Evolutionary conservation across 2,797 vertebrate genomes (phyloP).

Genomic region (Acanthurus leucopareius): DNA sequence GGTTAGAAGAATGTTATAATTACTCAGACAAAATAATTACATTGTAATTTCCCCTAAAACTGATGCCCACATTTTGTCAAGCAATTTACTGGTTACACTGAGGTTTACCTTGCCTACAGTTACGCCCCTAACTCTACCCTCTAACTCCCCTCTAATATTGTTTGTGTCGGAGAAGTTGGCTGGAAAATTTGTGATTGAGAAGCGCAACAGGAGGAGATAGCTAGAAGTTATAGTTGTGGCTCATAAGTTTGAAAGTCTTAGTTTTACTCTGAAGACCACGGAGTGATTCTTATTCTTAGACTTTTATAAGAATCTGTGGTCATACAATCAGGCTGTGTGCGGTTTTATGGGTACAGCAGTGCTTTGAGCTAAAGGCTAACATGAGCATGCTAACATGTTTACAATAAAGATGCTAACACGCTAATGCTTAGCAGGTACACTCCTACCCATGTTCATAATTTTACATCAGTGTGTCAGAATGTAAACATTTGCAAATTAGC

Average conservation of each 20-base stretch:
- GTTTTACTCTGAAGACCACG: not conserved
- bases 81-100: slow-evolving; percentile 22
- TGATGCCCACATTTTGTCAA: slow-evolving; percentile 36
- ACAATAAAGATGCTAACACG: too few relatives aligned
- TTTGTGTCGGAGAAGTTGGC: slow-evolving; percentile 3
- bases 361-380: too few relatives aligned
- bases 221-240: not conserved
- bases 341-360: too few relatives aligned
- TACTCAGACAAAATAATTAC: slow-evolving; percentile 79
- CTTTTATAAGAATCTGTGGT: too few relatives aligned
- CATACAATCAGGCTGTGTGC: too few relatives aligned
- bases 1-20: slow-evolving; percentile 65
- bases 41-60: slow-evolving; percentile 67
- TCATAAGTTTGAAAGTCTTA: not conserved
- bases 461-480: too few relatives aligned
- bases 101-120: slow-evolving; percentile 23
- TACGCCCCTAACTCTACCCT: slow-evolving; percentile 1
- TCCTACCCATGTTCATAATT: too few relatives aligned
- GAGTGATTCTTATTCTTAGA: not conserved
- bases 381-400: too few relatives aligned
- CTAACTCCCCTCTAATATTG: not conserved
- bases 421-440: too few relatives aligned
- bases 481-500: too few relatives aligned
- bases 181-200: not conserved
- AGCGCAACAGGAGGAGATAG: not conserved